Evolutionary conservation across 2,888 invertebrate species (phyloP).

Genomic region (Acrobasis suavella): DNA sequence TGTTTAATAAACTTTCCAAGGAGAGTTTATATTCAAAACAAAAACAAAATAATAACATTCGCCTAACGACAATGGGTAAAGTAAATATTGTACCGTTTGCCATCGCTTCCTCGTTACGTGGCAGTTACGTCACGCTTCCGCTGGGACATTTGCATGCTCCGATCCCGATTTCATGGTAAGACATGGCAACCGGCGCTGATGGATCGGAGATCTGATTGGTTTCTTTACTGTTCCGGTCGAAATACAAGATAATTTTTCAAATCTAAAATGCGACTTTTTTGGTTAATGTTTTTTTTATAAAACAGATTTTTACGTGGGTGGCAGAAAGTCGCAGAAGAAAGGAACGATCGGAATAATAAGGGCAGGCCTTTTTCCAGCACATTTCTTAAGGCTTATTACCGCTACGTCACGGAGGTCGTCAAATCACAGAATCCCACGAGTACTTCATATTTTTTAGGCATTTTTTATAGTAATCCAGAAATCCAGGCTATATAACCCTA

Average conservation of each 20-base stretch:
- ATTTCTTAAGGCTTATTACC: too few species aligned
- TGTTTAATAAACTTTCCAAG: neutral
- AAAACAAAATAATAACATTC: neutral
- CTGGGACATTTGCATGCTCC: conserved; percentile 26
- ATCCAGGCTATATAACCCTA: too few species aligned
- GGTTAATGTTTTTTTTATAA: too few species aligned
- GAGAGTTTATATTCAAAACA: neutral
- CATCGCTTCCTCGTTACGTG: conserved; percentile 24
- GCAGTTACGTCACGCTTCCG: conserved; percentile 23
- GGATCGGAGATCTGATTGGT: neutral
- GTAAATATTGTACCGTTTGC: conserved; percentile 17
- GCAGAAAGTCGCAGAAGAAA: too few species aligned
- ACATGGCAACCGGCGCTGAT: conserved; percentile 6
- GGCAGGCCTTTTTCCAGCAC: too few species aligned
- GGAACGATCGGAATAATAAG: too few species aligned
- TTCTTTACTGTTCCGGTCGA: neutral
- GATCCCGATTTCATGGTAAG: conserved; percentile 20
- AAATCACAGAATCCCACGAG: too few species aligned
- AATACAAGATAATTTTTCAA: neutral
- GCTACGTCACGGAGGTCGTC: too few species aligned
- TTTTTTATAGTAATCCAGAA: too few species aligned
- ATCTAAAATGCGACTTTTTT: too few species aligned
- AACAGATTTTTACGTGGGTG: too few species aligned
- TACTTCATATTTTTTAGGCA: too few species aligned
- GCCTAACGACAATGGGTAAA: conserved; percentile 16